Evolutionary conservation across 2,888 invertebrate species (phyloP), one percentile per base, ranked within the genome.

Genomic region (Lordiphosa fenestrarum): DNA sequence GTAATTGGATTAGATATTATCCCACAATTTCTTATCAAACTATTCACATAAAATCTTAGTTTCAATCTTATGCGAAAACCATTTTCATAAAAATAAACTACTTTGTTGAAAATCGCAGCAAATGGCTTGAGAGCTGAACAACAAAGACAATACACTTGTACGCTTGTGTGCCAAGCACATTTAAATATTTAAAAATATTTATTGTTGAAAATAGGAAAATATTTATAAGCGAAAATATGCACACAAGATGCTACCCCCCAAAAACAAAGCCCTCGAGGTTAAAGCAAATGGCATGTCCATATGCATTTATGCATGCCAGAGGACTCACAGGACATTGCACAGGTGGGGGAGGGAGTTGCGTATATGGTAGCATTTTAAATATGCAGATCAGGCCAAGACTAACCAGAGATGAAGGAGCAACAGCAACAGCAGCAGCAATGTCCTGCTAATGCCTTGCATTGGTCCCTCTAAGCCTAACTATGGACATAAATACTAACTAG

Each of bases 171-270:
- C 1, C 15, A 30, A 12, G 15, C 33, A n/a, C 7, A 74, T 74
- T 77, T 74, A 77, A 74, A 74, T 77, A 74, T 74, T 68, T 77
- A 64, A 71, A 77, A 74, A 74, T 74, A 74, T 74, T 74, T 77
- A 77, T 74, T 74, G 74, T 66, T 71, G 68, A 74, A 77, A 78
- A 74, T 74, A 59, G 39, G 58, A 66, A 74, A 78, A 74, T 78
- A 78, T 74, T 78, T 74, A 74, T 77, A 66, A 62, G 71, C 58
- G 54, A 60, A 63, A 64, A 71, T 77, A 77, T 74, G 78, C 78
- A 68, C 55, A 71, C 44, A 33, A 44, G 44, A 15, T 15, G n/a
- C 15, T 23, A 7, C 30, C 25, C 12, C 30, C 30, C 33, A 7
- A 44, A 44, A 30, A 44, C 44, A 33, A 44, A 44, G 15, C 33